A percentile compares a stretch with the other conserved stretches of the same genome.
Conservation (phyloP, 2,797 vertebrate species). For the Chloroceryle amazona region DNA sequence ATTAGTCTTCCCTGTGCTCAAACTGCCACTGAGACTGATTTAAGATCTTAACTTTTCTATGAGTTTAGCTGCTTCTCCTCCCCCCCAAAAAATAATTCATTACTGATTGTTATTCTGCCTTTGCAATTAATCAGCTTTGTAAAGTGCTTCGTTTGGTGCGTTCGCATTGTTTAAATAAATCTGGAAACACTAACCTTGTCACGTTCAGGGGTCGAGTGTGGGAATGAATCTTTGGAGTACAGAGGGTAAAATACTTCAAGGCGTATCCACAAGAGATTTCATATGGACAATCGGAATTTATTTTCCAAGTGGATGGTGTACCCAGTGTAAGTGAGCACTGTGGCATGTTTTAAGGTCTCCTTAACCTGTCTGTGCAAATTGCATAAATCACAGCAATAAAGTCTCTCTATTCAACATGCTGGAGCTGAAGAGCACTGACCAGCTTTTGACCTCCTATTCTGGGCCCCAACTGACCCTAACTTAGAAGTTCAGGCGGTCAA, state of each 20-base stretch:
- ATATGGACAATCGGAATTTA: slow-evolving; percentile 87
- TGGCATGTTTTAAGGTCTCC: slow-evolving; percentile 85
- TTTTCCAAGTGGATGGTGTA: slow-evolving; percentile 83
- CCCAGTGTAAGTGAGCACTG: slow-evolving; percentile 77
- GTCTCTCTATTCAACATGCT: slow-evolving; percentile 84
- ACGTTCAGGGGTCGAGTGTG: slow-evolving; percentile 81
- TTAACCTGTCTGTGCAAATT: slow-evolving; percentile 89
- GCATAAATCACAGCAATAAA: slow-evolving; percentile 95
- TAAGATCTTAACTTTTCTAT: slow-evolving; percentile 85
- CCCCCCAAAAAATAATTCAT: slow-evolving; percentile 79
- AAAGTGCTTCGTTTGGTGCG: slow-evolving; percentile 82
- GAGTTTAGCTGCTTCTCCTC: slow-evolving; percentile 29
- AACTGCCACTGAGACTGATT: slow-evolving; percentile 79
- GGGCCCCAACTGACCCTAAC: slow-evolving; percentile 90
- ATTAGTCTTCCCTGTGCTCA: slow-evolving; percentile 51
- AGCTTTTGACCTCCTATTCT: slow-evolving; percentile 93
- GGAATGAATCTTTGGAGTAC: slow-evolving; percentile 81
- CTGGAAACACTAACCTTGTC: slow-evolving; percentile 83
- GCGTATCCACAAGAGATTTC: slow-evolving; percentile 85
- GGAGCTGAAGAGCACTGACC: slow-evolving; percentile 87
- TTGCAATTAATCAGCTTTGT: slow-evolving; percentile 86
- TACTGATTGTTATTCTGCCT: slow-evolving; percentile 82
- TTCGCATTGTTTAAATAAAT: slow-evolving; percentile 85
- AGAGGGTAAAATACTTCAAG: slow-evolving; percentile 87
- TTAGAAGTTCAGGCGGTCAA: slow-evolving; percentile 95